phyloP scores from a whole-genome alignment of 2,888 invertebrate genomes.

The Poecilobothrus nobilitatus region DNA sequence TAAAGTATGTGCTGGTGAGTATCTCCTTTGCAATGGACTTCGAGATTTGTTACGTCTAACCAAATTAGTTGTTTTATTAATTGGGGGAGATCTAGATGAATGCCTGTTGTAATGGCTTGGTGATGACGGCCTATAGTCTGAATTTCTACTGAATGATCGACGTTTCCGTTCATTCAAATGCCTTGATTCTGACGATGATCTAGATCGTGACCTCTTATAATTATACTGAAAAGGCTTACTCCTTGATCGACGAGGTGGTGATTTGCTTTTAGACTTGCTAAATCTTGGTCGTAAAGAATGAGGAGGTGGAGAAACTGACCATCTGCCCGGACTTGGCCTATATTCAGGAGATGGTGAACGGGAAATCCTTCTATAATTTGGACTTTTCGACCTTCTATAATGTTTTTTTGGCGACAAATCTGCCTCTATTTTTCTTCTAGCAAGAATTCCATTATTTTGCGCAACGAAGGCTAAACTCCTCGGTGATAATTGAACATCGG shows the following conservation, averaged over 20 bases:
- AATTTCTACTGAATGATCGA: not conserved
- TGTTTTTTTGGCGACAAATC: slow-evolving; percentile 17
- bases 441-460: slow-evolving; percentile 24
- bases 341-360: slow-evolving; percentile 13
- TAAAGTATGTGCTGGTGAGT: not conserved
- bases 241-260: slow-evolving; percentile 11
- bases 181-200: not conserved
- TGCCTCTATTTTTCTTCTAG: slow-evolving; percentile 21
- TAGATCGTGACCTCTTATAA: not conserved
- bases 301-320: slow-evolving; percentile 16
- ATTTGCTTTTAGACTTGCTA: not conserved
- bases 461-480: slow-evolving; percentile 26
- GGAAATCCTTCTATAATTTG: slow-evolving; percentile 8
- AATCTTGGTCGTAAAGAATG: not conserved
- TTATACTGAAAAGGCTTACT: not conserved
- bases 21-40: not conserved
- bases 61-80: not conserved
- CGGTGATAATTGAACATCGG: slow-evolving; percentile 24
- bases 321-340: slow-evolving; percentile 7
- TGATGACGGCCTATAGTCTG: not conserved
- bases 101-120: not conserved
- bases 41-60: not conserved
- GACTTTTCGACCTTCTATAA: slow-evolving; percentile 2
- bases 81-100: not conserved
- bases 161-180: not conserved